phyloP scores from a whole-genome alignment of 1,140 invertebrate genomes.

The Aphelinus certus region DNA sequence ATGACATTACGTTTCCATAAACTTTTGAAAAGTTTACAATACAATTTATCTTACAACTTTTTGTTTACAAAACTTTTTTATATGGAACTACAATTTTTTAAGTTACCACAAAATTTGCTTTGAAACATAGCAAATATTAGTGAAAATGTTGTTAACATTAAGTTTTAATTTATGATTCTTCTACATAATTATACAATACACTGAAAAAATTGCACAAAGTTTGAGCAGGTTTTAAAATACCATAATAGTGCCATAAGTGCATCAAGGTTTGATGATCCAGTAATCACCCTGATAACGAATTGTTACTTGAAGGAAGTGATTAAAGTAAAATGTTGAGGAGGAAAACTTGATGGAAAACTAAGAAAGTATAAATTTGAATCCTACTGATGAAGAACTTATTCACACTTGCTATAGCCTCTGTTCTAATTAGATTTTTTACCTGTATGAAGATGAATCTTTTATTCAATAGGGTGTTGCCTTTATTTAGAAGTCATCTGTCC shows the following conservation, averaged over 20 bases:
- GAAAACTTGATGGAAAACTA: conserved; percentile 32
- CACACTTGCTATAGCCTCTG: not conserved
- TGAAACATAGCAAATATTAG: not conserved
- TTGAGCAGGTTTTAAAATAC: conserved; percentile 37
- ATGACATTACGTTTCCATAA: conserved; percentile 57
- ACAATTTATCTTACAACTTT: conserved; percentile 41
- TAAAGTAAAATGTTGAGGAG: conserved; percentile 15
- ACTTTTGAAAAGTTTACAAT: conserved; percentile 48
- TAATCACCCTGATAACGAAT: no score
- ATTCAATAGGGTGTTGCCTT: conserved; percentile 34
- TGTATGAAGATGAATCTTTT: conserved; percentile 24
- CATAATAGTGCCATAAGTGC: conserved; percentile 40
- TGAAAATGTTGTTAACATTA: conserved; percentile 22
- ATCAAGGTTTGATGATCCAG: not conserved
- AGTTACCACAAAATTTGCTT: conserved; percentile 16
- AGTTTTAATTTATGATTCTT: conserved; percentile 11
- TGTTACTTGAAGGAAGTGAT: not conserved
- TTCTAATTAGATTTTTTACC: conserved; percentile 30
- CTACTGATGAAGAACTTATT: conserved; percentile 3
- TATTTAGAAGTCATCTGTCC: conserved; percentile 29
- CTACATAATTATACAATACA: conserved; percentile 14
- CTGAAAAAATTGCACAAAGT: conserved; percentile 30
- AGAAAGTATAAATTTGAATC: conserved; percentile 13
- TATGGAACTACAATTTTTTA: conserved; percentile 35
- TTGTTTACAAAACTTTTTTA: conserved; percentile 30